A percentile compares a stretch with the other conserved stretches of the same genome.
These are phyloP conservation scores for Arctocebus calabarensis DNA, from an alignment of 2,797 vertebrate genomes.

Conservation along the genomic window DNA sequence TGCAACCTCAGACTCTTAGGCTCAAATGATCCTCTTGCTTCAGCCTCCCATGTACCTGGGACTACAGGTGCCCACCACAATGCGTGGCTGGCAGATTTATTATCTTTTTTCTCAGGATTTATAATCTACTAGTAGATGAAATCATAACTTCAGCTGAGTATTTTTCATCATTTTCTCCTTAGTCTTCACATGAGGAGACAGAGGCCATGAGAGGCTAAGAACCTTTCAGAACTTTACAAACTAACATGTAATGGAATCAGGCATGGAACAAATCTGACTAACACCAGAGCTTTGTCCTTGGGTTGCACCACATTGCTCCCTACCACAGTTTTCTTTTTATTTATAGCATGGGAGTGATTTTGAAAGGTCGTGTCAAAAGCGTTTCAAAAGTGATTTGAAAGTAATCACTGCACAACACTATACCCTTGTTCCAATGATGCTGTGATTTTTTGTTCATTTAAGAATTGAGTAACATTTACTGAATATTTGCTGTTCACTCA, in stretches of 20 bases:
- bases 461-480: neutral
- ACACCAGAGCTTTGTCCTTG: neutral
- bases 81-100: neutral
- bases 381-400: neutral
- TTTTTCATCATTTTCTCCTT: neutral
- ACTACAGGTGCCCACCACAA: too few relatives aligned
- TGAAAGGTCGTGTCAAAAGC: neutral
- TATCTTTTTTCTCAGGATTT: neutral
- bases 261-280: neutral
- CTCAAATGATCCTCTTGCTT: too few relatives aligned
- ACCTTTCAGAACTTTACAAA: neutral
- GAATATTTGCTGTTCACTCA: constrained; percentile 29
- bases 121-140: neutral
- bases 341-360: neutral
- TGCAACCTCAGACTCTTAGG: too few relatives aligned
- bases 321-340: neutral
- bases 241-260: neutral
- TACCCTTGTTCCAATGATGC: neutral
- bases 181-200: neutral
- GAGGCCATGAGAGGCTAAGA: neutral
- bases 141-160: neutral
- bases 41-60: too few relatives aligned
- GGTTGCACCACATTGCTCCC: neutral
- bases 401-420: neutral
- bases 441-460: constrained; percentile 19